phyloP scores from a whole-genome alignment of 2,797 vertebrate species.

The Melanogrammus aeglefinus region DNA sequence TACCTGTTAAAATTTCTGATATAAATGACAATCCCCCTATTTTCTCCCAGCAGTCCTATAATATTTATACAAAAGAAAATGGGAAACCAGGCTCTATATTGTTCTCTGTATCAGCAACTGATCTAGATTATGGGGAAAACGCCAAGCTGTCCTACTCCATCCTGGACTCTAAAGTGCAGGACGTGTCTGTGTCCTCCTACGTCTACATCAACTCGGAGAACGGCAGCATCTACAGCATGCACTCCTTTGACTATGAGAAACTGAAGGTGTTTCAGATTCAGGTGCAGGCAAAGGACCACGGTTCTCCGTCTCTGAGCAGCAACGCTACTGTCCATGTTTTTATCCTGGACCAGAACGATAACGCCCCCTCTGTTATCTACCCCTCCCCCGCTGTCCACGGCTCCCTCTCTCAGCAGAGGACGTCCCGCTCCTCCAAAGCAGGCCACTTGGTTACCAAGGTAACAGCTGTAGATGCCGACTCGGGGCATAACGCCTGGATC shows the following conservation, averaged over 20 bases:
- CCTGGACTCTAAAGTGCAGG: constrained; percentile 57
- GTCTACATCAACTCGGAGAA: constrained; percentile 74
- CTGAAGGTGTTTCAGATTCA: constrained; percentile 53
- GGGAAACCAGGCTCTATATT: constrained; percentile 70
- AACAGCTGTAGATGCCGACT: constrained; percentile 53
- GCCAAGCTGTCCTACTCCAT: constrained; percentile 57
- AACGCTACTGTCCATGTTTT: constrained; percentile 61
- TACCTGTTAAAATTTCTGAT: not conserved
- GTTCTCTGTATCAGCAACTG: constrained; percentile 73
- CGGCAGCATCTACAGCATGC: constrained; percentile 65
- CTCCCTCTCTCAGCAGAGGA: constrained; percentile 52
- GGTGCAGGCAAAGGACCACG: constrained; percentile 58
- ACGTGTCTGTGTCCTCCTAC: constrained; percentile 67
- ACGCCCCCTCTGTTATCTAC: constrained; percentile 60
- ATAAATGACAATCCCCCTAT: not conserved
- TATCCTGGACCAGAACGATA: constrained; percentile 67
- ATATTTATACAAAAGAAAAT: constrained; percentile 61
- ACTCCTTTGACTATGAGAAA: constrained; percentile 68
- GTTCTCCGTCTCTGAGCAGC: constrained; percentile 50
- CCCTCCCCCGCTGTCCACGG: constrained; percentile 44
- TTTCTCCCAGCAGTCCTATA: not conserved
- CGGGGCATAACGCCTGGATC: constrained; percentile 78
- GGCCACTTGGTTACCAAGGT: constrained; percentile 36
- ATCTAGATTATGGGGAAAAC: constrained; percentile 62
- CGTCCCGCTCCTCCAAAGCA: constrained; percentile 31